Conservation (phyloP, 2,888 invertebrate species). For the Lacanobia oleracea region DNA sequence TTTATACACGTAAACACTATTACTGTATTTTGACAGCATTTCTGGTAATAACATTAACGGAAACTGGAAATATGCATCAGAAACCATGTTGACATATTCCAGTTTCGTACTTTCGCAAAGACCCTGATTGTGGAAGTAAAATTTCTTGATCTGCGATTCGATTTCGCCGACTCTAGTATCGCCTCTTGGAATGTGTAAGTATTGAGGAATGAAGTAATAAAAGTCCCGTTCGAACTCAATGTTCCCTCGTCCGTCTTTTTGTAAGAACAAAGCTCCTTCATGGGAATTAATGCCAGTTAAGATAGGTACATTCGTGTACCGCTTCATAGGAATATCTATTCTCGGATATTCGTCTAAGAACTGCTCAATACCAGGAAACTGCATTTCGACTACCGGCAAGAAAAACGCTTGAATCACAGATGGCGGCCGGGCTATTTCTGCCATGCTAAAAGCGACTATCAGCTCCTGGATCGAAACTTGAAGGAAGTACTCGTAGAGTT, state of each 20-base stretch:
- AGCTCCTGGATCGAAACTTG: constrained; percentile 77
- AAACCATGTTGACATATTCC: constrained; percentile 76
- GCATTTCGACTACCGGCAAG: constrained; percentile 79
- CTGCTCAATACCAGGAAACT: constrained; percentile 75
- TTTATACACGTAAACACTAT: constrained; percentile 74
- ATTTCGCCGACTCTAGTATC: constrained; percentile 65
- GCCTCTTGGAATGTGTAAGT: constrained; percentile 65
- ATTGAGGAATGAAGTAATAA: constrained; percentile 77
- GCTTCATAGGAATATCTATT: constrained; percentile 69
- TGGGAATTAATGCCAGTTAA: constrained; percentile 75
- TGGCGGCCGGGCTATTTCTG: constrained; percentile 72
- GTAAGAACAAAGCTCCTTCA: constrained; percentile 80
- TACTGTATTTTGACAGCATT: constrained; percentile 63
- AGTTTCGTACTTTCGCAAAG: constrained; percentile 64
- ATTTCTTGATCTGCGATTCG: constrained; percentile 69
- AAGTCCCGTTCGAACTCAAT: constrained; percentile 76
- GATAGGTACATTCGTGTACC: constrained; percentile 76
- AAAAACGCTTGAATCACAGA: constrained; percentile 74
- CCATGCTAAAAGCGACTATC: constrained; percentile 71
- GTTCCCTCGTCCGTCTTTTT: constrained; percentile 71
- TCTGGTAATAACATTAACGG: constrained; percentile 76
- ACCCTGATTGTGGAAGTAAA: constrained; percentile 76
- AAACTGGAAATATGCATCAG: constrained; percentile 77
- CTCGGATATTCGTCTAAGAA: constrained; percentile 78
- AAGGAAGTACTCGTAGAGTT: constrained; percentile 75